Evolutionary conservation across 2,797 vertebrate species (phyloP).

Genomic region (Labeo calbasu): DNA sequence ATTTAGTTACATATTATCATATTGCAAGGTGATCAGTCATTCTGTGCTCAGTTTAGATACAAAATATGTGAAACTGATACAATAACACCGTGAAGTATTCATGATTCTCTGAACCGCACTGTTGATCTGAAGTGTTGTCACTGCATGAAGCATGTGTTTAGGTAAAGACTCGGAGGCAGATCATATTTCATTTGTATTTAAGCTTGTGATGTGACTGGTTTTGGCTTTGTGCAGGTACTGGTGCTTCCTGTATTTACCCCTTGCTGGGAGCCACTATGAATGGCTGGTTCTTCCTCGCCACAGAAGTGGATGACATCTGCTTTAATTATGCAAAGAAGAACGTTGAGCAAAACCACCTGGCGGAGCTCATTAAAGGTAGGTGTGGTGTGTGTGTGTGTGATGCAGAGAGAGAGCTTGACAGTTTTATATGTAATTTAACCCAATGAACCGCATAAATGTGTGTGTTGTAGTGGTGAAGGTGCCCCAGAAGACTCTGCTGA

Average conservation of each 20-base stretch:
- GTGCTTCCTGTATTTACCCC: slow-evolving; percentile 97
- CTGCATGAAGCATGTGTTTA: not conserved
- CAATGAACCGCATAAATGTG: slow-evolving; percentile 9
- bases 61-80: not conserved
- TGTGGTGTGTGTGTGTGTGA: slow-evolving; percentile 6
- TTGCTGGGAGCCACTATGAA: slow-evolving; percentile 96
- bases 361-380: slow-evolving; percentile 95
- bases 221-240: slow-evolving; percentile 84
- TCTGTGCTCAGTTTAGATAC: not conserved
- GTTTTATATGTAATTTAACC: slow-evolving; percentile 19
- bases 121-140: not conserved
- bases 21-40: not conserved
- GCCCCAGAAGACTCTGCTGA: slow-evolving; percentile 96
- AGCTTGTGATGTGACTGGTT: slow-evolving; percentile 34
- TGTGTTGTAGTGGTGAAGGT: slow-evolving; percentile 92
- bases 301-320: slow-evolving; percentile 98
- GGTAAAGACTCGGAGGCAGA: not conserved
- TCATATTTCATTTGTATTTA: slow-evolving; percentile 17
- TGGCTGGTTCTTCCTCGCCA: slow-evolving; percentile 97
- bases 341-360: slow-evolving; percentile 94
- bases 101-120: not conserved
- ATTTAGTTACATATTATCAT: not conserved
- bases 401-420: slow-evolving; percentile 10
- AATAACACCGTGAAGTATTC: not conserved
- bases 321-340: slow-evolving; percentile 97